Conservation (phyloP, 2,113 vertebrate species). For the Suricata suricatta region DNA sequence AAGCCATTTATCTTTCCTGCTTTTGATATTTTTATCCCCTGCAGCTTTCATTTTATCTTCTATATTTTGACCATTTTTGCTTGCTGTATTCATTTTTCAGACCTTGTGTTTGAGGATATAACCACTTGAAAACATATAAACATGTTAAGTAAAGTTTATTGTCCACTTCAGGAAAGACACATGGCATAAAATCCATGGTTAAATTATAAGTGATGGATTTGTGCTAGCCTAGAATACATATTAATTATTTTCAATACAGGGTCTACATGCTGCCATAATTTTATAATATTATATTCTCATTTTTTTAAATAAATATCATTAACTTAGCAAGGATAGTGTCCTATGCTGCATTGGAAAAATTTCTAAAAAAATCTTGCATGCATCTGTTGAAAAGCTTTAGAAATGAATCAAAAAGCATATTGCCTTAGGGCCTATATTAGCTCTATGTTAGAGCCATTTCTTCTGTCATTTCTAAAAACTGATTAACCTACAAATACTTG, state of each 20-base stretch:
- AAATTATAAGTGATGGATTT: neutral
- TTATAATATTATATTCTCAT: neutral
- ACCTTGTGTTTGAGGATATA: neutral
- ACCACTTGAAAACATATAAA: neutral
- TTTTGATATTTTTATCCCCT: neutral
- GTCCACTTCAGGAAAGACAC: neutral
- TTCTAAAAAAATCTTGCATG: neutral
- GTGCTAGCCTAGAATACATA: neutral
- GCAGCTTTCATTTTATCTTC: neutral
- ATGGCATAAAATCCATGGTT: neutral
- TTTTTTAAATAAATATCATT: slow-evolving; percentile 40
- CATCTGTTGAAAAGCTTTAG: slow-evolving; percentile 5
- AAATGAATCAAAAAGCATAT: neutral
- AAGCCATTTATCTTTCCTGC: neutral
- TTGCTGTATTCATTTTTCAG: neutral
- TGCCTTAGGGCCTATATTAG: neutral
- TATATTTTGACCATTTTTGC: neutral
- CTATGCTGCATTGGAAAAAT: neutral
- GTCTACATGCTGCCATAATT: neutral
- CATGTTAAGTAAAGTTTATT: neutral
- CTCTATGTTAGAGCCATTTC: slow-evolving; percentile 12
- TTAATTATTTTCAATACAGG: neutral
- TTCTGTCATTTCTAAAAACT: neutral
- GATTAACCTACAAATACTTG: neutral
- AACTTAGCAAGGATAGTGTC: neutral